Percentiles rank a stretch among this genome's conserved stretches.
phyloP scores from a whole-genome alignment of 2,888 invertebrate genomes.

The Rhagonycha lutea region DNA sequence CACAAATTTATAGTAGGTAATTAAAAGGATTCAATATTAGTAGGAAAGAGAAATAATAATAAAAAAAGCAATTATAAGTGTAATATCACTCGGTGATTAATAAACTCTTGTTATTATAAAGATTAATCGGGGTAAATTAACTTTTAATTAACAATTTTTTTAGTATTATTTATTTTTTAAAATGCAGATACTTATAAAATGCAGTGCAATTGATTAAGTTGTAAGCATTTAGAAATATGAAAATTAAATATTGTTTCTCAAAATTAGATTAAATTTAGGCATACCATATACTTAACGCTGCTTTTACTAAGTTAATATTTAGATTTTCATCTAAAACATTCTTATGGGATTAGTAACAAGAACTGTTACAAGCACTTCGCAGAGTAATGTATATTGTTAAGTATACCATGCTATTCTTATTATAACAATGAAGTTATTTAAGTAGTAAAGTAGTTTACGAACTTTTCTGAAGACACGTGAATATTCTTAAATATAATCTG shows the following conservation, averaged over 20 bases:
- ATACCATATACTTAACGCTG: not conserved
- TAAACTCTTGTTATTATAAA: too few species aligned
- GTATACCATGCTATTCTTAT: not conserved
- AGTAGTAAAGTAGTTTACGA: not conserved
- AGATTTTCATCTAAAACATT: not conserved
- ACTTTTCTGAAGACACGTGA: not conserved
- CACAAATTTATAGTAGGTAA: too few species aligned
- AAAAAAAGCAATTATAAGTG: too few species aligned
- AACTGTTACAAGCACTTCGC: not conserved
- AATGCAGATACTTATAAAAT: too few species aligned
- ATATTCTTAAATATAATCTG: not conserved
- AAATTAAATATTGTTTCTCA: not conserved
- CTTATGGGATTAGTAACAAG: not conserved
- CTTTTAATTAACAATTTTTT: too few species aligned
- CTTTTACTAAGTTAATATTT: not conserved
- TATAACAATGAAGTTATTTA: not conserved
- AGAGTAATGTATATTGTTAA: not conserved
- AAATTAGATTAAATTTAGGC: not conserved
- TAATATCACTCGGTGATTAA: too few species aligned
- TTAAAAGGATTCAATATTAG: too few species aligned
- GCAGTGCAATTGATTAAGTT: too few species aligned
- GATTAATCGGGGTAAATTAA: too few species aligned
- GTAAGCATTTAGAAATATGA: not conserved
- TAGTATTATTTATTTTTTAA: too few species aligned
- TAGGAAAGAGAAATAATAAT: too few species aligned